Percentiles rank a stretch among this genome's conserved stretches.
Evolutionary conservation across 92 coral and sea anemone genomes (phyloP).

Genomic region (Bergia sp.): DNA sequence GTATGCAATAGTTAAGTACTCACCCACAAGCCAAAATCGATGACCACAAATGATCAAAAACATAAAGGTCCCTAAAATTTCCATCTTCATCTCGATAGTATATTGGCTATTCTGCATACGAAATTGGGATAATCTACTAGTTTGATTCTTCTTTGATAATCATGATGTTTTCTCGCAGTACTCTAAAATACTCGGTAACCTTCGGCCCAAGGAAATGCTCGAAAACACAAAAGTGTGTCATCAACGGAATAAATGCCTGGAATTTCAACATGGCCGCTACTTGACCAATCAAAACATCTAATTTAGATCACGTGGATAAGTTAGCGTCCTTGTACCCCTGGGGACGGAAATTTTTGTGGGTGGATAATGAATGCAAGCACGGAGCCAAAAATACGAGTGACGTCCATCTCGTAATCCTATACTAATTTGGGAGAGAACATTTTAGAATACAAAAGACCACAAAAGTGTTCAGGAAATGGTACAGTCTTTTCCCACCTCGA

Average conservation of each 20-base stretch:
- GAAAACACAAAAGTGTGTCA: slow-evolving; percentile 38
- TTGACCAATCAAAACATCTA: slow-evolving; percentile 22
- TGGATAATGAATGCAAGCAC: neutral
- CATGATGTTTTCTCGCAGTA: neutral
- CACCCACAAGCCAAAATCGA: slow-evolving; percentile 21
- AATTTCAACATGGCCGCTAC: slow-evolving; percentile 41
- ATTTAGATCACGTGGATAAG: slow-evolving; percentile 22
- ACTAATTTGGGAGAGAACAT: slow-evolving; percentile 25
- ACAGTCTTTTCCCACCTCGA: neutral
- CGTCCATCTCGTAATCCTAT: neutral
- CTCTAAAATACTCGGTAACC: neutral
- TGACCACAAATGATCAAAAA: slow-evolving; percentile 43
- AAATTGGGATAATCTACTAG: neutral
- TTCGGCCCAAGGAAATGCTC: slow-evolving; percentile 39
- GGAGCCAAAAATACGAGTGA: slow-evolving; percentile 34
- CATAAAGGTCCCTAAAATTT: slow-evolving; percentile 21
- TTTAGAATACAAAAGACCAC: slow-evolving; percentile 35
- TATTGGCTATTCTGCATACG: neutral
- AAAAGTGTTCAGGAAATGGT: slow-evolving; percentile 2
- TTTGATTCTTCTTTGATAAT: neutral
- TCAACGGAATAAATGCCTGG: slow-evolving; percentile 49
- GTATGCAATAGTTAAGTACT: neutral
- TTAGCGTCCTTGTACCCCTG: slow-evolving; percentile 45
- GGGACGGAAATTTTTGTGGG: slow-evolving; percentile 42
- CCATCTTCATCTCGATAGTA: neutral